Evolutionary conservation across 2,888 invertebrate species (phyloP).

Genomic region (Drosophila pseudotakahashii): DNA sequence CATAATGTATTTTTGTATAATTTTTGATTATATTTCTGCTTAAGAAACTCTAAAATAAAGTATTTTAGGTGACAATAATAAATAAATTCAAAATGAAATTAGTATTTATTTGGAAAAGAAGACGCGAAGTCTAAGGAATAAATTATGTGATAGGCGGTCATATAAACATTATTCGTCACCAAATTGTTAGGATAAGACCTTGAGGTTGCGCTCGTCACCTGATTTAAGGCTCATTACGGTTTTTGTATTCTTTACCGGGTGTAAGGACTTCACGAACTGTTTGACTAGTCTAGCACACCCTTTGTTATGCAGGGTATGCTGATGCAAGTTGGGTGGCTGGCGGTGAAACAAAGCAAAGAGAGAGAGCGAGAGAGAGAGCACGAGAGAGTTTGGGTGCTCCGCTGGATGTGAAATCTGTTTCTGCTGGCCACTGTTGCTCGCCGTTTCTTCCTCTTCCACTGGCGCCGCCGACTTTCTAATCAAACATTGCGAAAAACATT

Average conservation of each 20-base stretch:
- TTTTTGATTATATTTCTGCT: too few relatives aligned
- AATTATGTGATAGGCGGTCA: too few relatives aligned
- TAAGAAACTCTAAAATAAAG: too few relatives aligned
- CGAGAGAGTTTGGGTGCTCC: conserved; percentile 27
- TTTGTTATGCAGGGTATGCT: conserved; percentile 8
- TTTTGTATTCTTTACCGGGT: neutral
- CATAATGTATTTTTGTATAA: too few relatives aligned
- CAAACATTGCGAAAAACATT: conserved; percentile 59
- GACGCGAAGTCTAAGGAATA: too few relatives aligned
- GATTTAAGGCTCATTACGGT: neutral
- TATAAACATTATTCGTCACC: neutral
- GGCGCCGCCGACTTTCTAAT: conserved; percentile 69
- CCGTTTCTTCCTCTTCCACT: conserved; percentile 32
- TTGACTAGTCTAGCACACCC: neutral
- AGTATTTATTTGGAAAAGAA: neutral
- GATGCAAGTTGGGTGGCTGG: conserved; percentile 31
- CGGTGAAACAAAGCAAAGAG: conserved; percentile 37
- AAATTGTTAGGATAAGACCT: neutral
- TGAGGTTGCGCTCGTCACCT: neutral
- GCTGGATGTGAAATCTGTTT: conserved; percentile 47
- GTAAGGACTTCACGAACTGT: neutral
- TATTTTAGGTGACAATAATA: too few relatives aligned
- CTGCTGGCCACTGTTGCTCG: conserved; percentile 22
- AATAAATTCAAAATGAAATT: too few relatives aligned
- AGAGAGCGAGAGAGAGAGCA: conserved; percentile 6